Percentiles rank a stretch among this genome's conserved stretches.
phyloP scores from a whole-genome alignment of 2,113 vertebrate species.

The Onychostruthus taczanowskii region DNA sequence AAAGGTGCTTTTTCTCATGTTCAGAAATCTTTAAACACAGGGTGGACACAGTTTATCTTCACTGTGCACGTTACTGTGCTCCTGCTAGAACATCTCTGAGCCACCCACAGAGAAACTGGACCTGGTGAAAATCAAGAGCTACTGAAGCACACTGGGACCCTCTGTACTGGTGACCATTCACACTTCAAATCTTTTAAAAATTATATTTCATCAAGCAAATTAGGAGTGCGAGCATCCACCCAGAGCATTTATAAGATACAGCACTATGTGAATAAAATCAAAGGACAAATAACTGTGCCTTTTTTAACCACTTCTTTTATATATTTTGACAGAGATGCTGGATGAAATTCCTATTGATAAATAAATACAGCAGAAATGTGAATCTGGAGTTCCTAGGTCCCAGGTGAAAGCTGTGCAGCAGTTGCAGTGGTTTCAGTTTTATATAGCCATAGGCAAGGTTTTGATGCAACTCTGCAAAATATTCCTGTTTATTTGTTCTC shows the following conservation, averaged over 20 bases:
- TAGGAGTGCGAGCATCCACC: neutral
- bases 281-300: neutral
- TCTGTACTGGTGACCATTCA: neutral
- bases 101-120: neutral
- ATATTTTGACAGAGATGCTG: neutral
- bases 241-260: neutral
- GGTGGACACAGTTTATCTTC: neutral
- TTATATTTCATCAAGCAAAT: neutral
- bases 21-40: neutral
- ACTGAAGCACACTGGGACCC: neutral
- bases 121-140: neutral
- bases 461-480: neutral
- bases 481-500: neutral
- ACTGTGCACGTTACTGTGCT: accelerated
- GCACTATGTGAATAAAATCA: neutral
- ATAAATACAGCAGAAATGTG: neutral
- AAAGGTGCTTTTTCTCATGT: neutral
- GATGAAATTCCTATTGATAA: neutral
- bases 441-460: neutral
- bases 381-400: neutral
- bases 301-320: neutral
- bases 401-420: neutral
- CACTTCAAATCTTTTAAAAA: neutral
- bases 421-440: neutral
- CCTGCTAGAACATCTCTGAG: neutral